phyloP scores from a whole-genome alignment of 2,113 vertebrate genomes.

The Cairina moschata region DNA sequence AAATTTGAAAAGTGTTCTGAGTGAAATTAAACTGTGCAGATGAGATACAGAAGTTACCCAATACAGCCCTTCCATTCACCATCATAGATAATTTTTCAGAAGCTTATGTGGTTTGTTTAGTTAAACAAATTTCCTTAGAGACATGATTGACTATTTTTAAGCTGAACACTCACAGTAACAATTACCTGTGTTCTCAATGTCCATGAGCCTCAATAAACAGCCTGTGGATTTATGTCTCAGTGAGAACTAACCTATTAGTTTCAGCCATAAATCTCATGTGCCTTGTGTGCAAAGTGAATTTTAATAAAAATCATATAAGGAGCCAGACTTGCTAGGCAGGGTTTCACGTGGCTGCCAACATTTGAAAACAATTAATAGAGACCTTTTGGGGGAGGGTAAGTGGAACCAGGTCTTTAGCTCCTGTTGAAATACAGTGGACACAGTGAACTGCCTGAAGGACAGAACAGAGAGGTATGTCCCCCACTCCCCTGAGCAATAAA shows the following conservation, averaged over 20 bases:
- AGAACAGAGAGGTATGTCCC: background rate
- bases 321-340: slow-evolving; percentile 73
- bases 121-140: slow-evolving; percentile 62
- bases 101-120: slow-evolving; percentile 49
- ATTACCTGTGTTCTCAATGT: slow-evolving; percentile 74
- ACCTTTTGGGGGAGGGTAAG: slow-evolving; percentile 61
- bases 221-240: slow-evolving; percentile 77
- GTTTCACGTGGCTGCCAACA: slow-evolving; percentile 79
- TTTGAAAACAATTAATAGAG: slow-evolving; percentile 79
- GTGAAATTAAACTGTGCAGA: background rate
- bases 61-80: background rate
- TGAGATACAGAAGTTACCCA: slow-evolving; percentile 1
- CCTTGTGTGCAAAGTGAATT: slow-evolving; percentile 79
- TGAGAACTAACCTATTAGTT: slow-evolving; percentile 82
- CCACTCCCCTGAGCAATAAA: background rate
- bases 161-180: slow-evolving; percentile 65
- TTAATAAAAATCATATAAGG: slow-evolving; percentile 82
- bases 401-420: slow-evolving; percentile 64
- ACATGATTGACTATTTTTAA: slow-evolving; percentile 68
- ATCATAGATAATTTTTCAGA: slow-evolving; percentile 35
- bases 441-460: slow-evolving; percentile 71
- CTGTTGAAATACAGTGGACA: slow-evolving; percentile 73
- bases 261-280: slow-evolving; percentile 76
- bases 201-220: slow-evolving; percentile 71
- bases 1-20: background rate